These are phyloP conservation scores for Brachycybe producta DNA, from an alignment of 2,888 invertebrate species.

Conservation along the genomic window DNA sequence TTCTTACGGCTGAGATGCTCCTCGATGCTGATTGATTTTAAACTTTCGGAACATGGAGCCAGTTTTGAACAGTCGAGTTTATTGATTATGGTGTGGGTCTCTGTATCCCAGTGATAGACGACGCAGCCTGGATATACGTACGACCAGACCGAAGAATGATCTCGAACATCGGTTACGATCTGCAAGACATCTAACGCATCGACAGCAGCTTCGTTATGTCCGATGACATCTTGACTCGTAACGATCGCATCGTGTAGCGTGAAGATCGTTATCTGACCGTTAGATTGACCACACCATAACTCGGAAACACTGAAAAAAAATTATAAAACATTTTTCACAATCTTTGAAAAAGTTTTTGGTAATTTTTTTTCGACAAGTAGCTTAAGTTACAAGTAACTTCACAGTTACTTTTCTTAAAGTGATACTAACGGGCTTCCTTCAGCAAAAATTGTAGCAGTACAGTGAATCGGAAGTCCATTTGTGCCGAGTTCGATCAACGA, in stretches of 20 bases:
- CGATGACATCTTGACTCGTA: conserved; percentile 54
- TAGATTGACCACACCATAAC: conserved; percentile 78
- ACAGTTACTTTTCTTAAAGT: background rate
- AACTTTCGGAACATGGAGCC: conserved; percentile 79
- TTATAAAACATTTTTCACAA: background rate
- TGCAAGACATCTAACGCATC: conserved; percentile 39
- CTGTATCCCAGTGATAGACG: conserved; percentile 74
- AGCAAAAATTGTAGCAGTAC: conserved; percentile 47
- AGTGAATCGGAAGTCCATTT: conserved; percentile 42
- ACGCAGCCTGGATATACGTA: conserved; percentile 76
- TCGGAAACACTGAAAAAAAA: conserved; percentile 41
- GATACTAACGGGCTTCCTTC: conserved; percentile 32
- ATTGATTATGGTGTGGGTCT: conserved; percentile 51
- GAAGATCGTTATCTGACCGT: conserved; percentile 66
- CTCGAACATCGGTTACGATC: conserved; percentile 41
- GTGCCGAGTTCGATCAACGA: conserved; percentile 23
- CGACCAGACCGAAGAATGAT: conserved; percentile 42
- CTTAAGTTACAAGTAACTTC: background rate
- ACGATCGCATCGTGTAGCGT: conserved; percentile 52
- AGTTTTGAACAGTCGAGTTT: conserved; percentile 82
- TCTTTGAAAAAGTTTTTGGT: background rate
- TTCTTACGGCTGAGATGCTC: conserved; percentile 59
- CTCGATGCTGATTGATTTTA: conserved; percentile 80
- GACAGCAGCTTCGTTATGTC: conserved; percentile 46
- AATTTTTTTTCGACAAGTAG: background rate